A percentile compares a stretch with the other conserved stretches of the same genome.
Conservation (phyloP, 1,140 invertebrate genomes). For the Eumeta japonica region DNA sequence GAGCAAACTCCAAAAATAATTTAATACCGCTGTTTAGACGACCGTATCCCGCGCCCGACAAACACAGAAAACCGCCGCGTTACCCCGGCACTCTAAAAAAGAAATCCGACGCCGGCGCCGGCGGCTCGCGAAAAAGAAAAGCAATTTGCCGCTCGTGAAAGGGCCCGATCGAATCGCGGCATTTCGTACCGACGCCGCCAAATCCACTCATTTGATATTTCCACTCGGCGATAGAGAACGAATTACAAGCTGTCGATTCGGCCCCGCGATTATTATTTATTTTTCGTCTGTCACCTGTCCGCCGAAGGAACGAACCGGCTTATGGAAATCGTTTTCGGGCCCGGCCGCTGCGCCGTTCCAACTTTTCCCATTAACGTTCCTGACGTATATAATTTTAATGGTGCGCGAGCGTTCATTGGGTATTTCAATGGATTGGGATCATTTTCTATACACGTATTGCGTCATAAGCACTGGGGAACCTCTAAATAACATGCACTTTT, state of each 20-base stretch:
- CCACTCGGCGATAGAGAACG: conserved; percentile 37
- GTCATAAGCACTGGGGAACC: too few relatives aligned
- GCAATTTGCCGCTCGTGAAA: conserved; percentile 54
- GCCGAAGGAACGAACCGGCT: conserved; percentile 23
- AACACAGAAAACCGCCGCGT: too few relatives aligned
- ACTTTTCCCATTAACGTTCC: conserved; percentile 46
- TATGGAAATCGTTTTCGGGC: conserved; percentile 45
- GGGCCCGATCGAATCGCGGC: conserved; percentile 47
- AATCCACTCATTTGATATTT: conserved; percentile 54
- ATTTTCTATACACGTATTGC: conserved; percentile 9
- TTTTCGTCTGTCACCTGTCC: conserved; percentile 53
- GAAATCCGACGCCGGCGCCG: too few relatives aligned
- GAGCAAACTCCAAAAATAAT: too few relatives aligned
- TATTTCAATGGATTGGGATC: conserved; percentile 7
- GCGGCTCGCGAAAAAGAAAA: conserved; percentile 55
- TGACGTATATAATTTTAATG: conserved; percentile 35
- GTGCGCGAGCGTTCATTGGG: conserved; percentile 32
- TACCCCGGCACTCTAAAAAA: too few relatives aligned
- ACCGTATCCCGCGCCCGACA: too few relatives aligned
- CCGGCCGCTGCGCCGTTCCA: conserved; percentile 19
- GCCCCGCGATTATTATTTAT: conserved; percentile 33
- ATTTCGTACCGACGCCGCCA: conserved; percentile 19
- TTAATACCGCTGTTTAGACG: too few relatives aligned
- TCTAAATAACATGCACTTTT: too few relatives aligned
- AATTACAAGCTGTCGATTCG: conserved; percentile 52